Evolutionary conservation across 2,113 vertebrate species (phyloP).

Genomic region (Piliocolobus tephrosceles): DNA sequence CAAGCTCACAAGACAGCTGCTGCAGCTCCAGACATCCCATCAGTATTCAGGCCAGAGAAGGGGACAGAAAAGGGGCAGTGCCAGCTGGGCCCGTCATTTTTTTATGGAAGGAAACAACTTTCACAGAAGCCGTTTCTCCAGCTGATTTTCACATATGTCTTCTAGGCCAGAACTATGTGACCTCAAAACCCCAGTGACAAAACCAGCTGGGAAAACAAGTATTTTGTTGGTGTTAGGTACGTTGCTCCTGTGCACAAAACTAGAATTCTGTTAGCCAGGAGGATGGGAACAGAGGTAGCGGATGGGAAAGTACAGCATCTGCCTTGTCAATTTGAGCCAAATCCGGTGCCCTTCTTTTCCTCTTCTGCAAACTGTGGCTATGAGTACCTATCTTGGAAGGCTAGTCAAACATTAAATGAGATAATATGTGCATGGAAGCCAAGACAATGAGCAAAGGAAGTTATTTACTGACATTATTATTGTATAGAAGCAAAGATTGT

Average conservation of each 20-base stretch:
- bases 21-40: background rate
- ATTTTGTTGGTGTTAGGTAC: background rate
- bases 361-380: background rate
- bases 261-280: background rate
- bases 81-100: background rate
- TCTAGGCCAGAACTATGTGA: background rate
- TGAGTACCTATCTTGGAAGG: background rate
- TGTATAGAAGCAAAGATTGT: background rate
- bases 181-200: background rate
- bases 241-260: background rate
- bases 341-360: background rate
- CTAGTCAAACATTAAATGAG: background rate
- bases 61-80: background rate
- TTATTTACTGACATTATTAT: no score
- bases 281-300: rapidly evolving
- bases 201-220: background rate
- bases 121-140: background rate
- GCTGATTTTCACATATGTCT: background rate
- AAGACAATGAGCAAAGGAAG: background rate
- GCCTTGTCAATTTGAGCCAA: background rate
- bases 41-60: background rate
- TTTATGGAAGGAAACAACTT: background rate
- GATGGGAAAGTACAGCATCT: rapidly evolving
- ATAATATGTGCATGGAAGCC: background rate
- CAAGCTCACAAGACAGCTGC: background rate